Conservation (phyloP, 2,113 vertebrate species). For the Pedionomus torquatus region DNA sequence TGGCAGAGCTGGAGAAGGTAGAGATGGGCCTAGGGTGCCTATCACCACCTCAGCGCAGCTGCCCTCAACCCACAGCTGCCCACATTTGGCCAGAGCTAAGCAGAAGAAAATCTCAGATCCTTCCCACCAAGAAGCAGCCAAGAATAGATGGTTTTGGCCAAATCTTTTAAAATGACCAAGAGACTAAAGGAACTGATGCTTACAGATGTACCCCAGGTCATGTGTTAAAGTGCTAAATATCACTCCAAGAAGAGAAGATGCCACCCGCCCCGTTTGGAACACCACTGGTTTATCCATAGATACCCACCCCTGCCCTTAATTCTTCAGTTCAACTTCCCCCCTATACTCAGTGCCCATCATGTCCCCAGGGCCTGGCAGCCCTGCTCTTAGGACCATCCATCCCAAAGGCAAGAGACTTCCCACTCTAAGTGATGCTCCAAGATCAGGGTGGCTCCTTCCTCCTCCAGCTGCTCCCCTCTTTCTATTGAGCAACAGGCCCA, state of each 20-base stretch:
- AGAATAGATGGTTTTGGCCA: not conserved
- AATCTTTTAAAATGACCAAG: not conserved
- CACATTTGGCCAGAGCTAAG: not conserved
- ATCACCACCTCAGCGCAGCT: no score
- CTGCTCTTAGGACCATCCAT: not conserved
- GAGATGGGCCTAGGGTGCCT: not conserved
- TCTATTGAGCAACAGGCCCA: not conserved
- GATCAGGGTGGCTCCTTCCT: not conserved
- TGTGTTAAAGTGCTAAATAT: not conserved
- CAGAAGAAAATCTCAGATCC: not conserved
- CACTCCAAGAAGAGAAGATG: not conserved
- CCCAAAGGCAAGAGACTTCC: not conserved
- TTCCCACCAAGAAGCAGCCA: not conserved
- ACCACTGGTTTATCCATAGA: not conserved
- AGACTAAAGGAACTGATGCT: not conserved
- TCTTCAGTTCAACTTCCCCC: not conserved
- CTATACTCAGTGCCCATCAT: accelerated
- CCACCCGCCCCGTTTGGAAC: not conserved
- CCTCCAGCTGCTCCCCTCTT: accelerated
- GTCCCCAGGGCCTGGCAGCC: not conserved
- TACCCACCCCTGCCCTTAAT: accelerated
- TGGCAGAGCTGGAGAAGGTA: not conserved
- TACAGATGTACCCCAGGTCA: not conserved
- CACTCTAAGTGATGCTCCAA: accelerated
- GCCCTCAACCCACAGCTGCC: not conserved